Evolutionary conservation across 2,797 vertebrate genomes (phyloP).

Genomic region (Buceros bicornis): DNA sequence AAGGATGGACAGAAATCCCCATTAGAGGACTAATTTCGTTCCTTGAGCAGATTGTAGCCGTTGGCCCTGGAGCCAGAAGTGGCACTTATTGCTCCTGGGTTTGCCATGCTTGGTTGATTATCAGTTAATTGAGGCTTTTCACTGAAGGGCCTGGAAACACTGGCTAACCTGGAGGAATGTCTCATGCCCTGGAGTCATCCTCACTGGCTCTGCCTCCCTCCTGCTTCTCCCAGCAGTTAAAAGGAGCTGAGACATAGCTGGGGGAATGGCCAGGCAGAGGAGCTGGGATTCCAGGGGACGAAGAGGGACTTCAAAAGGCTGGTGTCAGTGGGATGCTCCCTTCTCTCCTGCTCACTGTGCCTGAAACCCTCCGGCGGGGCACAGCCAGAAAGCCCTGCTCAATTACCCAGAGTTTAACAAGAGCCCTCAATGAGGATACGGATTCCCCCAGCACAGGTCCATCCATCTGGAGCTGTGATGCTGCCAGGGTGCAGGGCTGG

Average conservation of each 20-base stretch:
- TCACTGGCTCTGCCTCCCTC: slow-evolving; percentile 1
- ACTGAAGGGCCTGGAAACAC: slow-evolving; percentile 76
- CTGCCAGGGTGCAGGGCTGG: background rate
- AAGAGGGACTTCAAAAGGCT: slow-evolving; percentile 67
- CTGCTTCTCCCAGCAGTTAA: slow-evolving; percentile 31
- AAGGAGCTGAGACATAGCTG: background rate
- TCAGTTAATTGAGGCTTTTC: slow-evolving; percentile 82
- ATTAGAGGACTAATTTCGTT: slow-evolving; percentile 78
- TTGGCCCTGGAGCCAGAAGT: slow-evolving; percentile 75
- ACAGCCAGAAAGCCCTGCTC: background rate
- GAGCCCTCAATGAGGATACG: accelerated
- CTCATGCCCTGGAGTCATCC: slow-evolving; percentile 34
- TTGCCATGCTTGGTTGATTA: slow-evolving; percentile 75
- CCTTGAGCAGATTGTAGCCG: slow-evolving; percentile 75
- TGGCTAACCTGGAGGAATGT: slow-evolving; percentile 73
- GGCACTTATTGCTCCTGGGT: slow-evolving; percentile 69
- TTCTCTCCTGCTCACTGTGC: background rate
- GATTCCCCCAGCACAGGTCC: background rate
- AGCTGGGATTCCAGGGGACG: background rate
- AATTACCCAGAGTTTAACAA: background rate
- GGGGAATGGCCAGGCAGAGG: background rate
- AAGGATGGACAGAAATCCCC: slow-evolving; percentile 72
- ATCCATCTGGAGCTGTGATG: accelerated
- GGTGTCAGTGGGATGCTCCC: slow-evolving; percentile 10
- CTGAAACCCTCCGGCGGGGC: background rate